A percentile compares a stretch with the other conserved stretches of the same genome.
Evolutionary conservation across 1,140 invertebrate species (phyloP).

Genomic region (Caenorhabditis briggsae): DNA sequence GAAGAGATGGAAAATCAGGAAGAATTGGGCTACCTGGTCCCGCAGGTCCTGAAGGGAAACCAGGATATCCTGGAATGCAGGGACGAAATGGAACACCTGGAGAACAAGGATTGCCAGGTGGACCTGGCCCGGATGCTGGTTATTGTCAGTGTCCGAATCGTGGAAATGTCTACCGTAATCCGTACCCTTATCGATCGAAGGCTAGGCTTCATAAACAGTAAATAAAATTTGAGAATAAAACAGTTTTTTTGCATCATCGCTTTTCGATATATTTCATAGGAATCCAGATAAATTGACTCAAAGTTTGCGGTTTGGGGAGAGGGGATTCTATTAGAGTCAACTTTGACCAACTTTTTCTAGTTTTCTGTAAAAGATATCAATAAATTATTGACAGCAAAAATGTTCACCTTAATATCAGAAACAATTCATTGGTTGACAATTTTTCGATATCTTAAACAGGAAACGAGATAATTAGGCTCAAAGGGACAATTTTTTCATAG

Average conservation of each 20-base stretch:
- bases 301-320: too few species aligned
- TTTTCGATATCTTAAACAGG: too few species aligned
- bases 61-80: conserved; percentile 53
- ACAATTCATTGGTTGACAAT: too few species aligned
- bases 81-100: conserved; percentile 52
- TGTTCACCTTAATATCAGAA: too few species aligned
- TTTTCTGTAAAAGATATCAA: too few species aligned
- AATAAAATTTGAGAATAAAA: conserved; percentile 7
- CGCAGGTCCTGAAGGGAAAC: conserved; percentile 47
- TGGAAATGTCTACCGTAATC: conserved; percentile 16
- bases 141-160: conserved; percentile 38
- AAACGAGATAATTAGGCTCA: too few species aligned
- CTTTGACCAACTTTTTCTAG: too few species aligned
- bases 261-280: too few species aligned
- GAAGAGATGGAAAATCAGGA: conserved; percentile 1
- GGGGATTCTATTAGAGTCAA: too few species aligned
- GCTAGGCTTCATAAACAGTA: conserved; percentile 9
- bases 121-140: conserved; percentile 21
- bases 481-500: too few species aligned
- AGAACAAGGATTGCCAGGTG: conserved; percentile 20
- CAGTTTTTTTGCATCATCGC: background rate
- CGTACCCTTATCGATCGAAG: conserved; percentile 12
- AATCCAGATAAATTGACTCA: too few species aligned
- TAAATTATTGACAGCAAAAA: too few species aligned
- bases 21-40: conserved; percentile 39